These are phyloP conservation scores for Choloepus didactylus DNA, from an alignment of 2,797 vertebrate genomes.

Conservation along the genomic window DNA sequence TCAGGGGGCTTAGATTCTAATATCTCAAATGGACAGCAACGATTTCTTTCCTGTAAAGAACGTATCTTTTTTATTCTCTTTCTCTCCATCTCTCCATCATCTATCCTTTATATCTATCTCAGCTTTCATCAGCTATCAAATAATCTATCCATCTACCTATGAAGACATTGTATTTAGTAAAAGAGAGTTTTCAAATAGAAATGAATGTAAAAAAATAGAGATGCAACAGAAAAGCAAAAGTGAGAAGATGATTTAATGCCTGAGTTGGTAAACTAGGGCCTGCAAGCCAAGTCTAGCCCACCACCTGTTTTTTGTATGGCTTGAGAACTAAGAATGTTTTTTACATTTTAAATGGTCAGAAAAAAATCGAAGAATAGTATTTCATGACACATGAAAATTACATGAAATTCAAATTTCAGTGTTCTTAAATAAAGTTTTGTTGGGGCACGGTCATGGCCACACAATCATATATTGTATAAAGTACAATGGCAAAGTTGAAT, in stretches of 20 bases:
- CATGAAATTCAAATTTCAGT: neutral
- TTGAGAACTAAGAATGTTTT: neutral
- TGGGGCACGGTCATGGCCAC: neutral
- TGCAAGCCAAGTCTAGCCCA: neutral
- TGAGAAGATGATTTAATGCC: neutral
- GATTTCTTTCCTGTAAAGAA: neutral
- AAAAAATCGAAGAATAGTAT: neutral
- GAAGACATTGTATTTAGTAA: neutral
- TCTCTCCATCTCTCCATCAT: neutral
- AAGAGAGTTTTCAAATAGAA: slow-evolving; percentile 22
- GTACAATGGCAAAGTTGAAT: neutral
- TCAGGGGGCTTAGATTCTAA: neutral
- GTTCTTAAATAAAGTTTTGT: slow-evolving; percentile 22
- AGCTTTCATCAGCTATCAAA: no score
- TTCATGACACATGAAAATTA: no score
- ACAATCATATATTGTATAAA: neutral
- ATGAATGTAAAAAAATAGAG: neutral
- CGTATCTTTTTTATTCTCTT: neutral
- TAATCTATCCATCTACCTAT: neutral
- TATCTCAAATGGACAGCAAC: neutral
- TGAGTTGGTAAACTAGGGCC: neutral
- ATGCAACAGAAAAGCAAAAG: neutral
- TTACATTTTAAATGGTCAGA: neutral
- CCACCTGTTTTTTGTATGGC: neutral
- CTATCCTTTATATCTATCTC: neutral